These are phyloP conservation scores for Zeugodacus cucurbitae DNA, from an alignment of 1,140 invertebrate species.

Conservation along the genomic window DNA sequence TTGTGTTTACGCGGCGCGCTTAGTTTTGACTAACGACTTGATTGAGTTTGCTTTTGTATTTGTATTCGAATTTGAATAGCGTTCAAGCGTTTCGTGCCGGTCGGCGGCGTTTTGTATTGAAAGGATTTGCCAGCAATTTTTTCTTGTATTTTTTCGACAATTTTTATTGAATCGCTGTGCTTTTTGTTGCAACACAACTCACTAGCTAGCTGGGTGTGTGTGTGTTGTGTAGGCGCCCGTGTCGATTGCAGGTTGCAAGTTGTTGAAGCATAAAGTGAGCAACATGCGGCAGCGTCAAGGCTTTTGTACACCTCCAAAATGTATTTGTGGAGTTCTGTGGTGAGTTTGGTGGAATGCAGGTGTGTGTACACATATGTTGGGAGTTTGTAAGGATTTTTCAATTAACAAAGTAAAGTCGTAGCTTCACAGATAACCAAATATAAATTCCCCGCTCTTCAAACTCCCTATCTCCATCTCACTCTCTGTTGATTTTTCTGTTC, in stretches of 20 bases:
- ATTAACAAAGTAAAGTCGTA: slow-evolving; percentile 36
- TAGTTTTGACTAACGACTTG: slow-evolving; percentile 38
- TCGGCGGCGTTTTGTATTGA: background rate
- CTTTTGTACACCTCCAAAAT: background rate
- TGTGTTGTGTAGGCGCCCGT: background rate
- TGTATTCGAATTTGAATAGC: slow-evolving; percentile 38
- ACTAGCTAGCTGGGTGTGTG: background rate
- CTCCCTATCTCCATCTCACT: background rate
- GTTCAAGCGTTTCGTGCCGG: slow-evolving; percentile 20
- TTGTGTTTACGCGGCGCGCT: background rate
- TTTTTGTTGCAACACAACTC: slow-evolving; percentile 20
- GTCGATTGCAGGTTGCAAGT: slow-evolving; percentile 13
- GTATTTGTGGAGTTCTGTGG: background rate
- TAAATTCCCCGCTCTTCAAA: too few species aligned
- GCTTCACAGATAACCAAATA: background rate
- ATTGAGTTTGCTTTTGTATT: slow-evolving; percentile 31
- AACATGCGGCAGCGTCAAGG: background rate
- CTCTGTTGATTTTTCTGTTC: background rate
- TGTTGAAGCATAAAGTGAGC: slow-evolving; percentile 34
- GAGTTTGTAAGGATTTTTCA: slow-evolving; percentile 5
- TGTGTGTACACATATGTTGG: background rate
- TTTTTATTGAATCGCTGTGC: background rate
- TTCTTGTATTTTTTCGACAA: slow-evolving; percentile 25
- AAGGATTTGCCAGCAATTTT: background rate
- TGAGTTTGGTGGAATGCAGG: background rate